Evolutionary conservation across 37 sponge, comb jelly and placozoan species (phyloP).

Genomic region (Halichondria panicea): DNA sequence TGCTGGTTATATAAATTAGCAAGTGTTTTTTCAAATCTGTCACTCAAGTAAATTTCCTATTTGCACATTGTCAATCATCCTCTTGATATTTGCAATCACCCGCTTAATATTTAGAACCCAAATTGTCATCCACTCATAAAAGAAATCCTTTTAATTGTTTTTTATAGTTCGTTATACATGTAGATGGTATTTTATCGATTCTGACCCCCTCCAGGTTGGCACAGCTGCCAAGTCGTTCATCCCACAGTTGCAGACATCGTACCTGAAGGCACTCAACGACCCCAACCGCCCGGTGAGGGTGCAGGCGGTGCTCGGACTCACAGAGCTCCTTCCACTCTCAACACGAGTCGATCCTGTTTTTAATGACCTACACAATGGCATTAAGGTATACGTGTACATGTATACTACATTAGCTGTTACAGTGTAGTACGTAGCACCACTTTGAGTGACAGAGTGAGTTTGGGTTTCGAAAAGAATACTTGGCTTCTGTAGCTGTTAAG

Average conservation of each 20-base stretch:
- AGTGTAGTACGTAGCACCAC: too few species aligned
- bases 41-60: too few species aligned
- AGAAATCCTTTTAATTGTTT: too few species aligned
- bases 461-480: neutral
- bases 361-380: conserved; percentile 85
- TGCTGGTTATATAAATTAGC: neutral
- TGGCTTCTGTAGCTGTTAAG: too few species aligned
- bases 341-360: conserved; percentile 87
- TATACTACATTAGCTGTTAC: too few species aligned
- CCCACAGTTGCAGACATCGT: conserved; percentile 97
- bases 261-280: conserved; percentile 91
- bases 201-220: conserved; percentile 70
- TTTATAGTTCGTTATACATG: too few species aligned
- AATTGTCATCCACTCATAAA: too few species aligned
- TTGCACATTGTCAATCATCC: too few species aligned
- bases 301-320: conserved; percentile 74
- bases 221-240: conserved; percentile 83
- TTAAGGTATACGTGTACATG: conserved; percentile 41
- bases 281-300: conserved; percentile 71
- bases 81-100: too few species aligned
- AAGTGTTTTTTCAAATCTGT: too few species aligned
- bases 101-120: too few species aligned
- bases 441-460: conserved; percentile 3
- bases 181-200: too few species aligned
- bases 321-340: conserved; percentile 61